Conservation (phyloP, 2,888 invertebrate genomes). For the Pediacus dermestoides region DNA sequence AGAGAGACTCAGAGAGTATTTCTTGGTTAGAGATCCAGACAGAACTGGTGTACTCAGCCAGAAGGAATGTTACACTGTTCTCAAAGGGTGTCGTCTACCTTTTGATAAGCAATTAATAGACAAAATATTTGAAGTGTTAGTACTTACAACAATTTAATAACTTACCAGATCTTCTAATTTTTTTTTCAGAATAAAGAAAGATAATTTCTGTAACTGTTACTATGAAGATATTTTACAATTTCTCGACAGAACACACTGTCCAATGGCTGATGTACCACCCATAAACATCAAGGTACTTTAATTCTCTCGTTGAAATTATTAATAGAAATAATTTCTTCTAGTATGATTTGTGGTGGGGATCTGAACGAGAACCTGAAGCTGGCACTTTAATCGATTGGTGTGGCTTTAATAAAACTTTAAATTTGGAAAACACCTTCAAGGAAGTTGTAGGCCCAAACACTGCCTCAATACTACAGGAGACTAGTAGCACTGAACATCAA, state of each 20-base stretch:
- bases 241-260: slow-evolving; percentile 63
- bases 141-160: slow-evolving; percentile 12
- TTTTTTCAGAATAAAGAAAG: slow-evolving; percentile 55
- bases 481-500: no score
- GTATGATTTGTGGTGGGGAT: slow-evolving; percentile 52
- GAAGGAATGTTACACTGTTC: slow-evolving; percentile 59
- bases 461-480: no score
- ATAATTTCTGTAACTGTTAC: slow-evolving; percentile 61
- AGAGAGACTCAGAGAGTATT: slow-evolving; percentile 58
- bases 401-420: slow-evolving; percentile 50
- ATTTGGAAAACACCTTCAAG: slow-evolving; percentile 46
- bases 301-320: background rate
- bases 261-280: slow-evolving; percentile 51
- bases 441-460: slow-evolving; percentile 30
- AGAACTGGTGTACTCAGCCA: slow-evolving; percentile 58
- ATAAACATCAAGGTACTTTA: slow-evolving; percentile 52
- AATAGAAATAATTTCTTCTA: slow-evolving; percentile 30
- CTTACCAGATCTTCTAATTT: background rate
- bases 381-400: slow-evolving; percentile 52
- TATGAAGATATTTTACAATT: slow-evolving; percentile 69
- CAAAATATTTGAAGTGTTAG: slow-evolving; percentile 66
- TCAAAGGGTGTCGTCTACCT: slow-evolving; percentile 69
- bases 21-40: slow-evolving; percentile 56
- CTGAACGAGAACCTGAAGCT: slow-evolving; percentile 47
- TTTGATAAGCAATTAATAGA: slow-evolving; percentile 64